phyloP scores from a whole-genome alignment of 2,888 invertebrate genomes.

The Hybos culiciformis region DNA sequence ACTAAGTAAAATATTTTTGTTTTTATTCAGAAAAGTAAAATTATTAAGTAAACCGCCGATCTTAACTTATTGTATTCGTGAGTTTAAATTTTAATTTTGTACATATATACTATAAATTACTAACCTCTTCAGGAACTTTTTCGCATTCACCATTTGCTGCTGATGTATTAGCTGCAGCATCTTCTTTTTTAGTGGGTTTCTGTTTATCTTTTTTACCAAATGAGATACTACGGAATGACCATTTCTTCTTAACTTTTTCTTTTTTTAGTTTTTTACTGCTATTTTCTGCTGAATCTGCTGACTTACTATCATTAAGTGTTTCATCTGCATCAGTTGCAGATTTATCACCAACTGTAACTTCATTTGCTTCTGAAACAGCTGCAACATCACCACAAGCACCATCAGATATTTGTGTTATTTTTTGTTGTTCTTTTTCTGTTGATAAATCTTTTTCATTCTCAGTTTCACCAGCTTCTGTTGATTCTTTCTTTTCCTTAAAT shows the following conservation, averaged over 20 bases:
- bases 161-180: slow-evolving; percentile 19
- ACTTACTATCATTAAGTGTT: slow-evolving; percentile 25
- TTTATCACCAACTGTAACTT: slow-evolving; percentile 15
- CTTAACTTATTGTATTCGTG: not conserved
- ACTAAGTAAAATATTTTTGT: not conserved
- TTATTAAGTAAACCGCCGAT: too few species aligned
- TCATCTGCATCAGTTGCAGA: slow-evolving; percentile 36
- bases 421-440: slow-evolving; percentile 45
- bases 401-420: slow-evolving; percentile 11
- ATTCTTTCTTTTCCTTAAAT: slow-evolving; percentile 46
- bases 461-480: slow-evolving; percentile 40
- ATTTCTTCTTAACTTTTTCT: slow-evolving; percentile 71
- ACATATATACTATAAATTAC: slow-evolving; percentile 17
- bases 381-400: slow-evolving; percentile 14
- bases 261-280: slow-evolving; percentile 50
- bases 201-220: slow-evolving; percentile 79
- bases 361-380: slow-evolving; percentile 13
- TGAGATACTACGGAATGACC: slow-evolving; percentile 77
- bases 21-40: not conserved
- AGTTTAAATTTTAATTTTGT: not conserved
- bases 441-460: slow-evolving; percentile 56
- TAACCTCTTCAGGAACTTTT: slow-evolving; percentile 52
- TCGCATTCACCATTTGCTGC: slow-evolving; percentile 43
- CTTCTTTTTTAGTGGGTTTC: slow-evolving; percentile 58
- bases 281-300: slow-evolving; percentile 8